Percentiles rank a stretch among this genome's conserved stretches.
phyloP scores from a whole-genome alignment of 2,888 invertebrate species.

The Seira musarum region DNA sequence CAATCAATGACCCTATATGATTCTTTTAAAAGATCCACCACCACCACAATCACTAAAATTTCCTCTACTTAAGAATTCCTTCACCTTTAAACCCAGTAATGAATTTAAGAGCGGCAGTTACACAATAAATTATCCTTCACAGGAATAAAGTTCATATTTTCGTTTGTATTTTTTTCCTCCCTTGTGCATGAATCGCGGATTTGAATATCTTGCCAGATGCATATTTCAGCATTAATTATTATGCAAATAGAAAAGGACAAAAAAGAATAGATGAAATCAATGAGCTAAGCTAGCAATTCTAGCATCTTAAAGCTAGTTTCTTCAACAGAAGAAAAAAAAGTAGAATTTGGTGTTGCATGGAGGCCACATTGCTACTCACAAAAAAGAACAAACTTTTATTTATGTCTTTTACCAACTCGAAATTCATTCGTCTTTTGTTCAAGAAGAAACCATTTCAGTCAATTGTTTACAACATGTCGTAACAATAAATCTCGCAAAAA shows the following conservation, averaged over 20 bases:
- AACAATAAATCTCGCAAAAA: background rate
- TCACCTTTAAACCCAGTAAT: slow-evolving; percentile 59
- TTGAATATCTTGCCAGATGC: too few species aligned
- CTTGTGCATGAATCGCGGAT: too few species aligned
- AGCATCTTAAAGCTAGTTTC: too few species aligned
- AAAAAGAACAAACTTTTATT: too few species aligned
- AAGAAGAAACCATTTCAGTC: background rate
- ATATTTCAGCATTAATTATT: background rate
- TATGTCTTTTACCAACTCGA: too few species aligned
- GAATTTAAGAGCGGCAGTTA: slow-evolving; percentile 28
- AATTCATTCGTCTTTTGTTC: background rate
- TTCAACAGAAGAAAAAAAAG: background rate
- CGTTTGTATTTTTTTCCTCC: background rate
- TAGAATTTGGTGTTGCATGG: background rate
- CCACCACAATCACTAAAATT: too few species aligned
- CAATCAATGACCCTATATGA: slow-evolving; percentile 63
- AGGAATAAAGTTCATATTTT: background rate
- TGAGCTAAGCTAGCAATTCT: background rate
- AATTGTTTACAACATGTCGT: background rate
- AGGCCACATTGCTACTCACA: too few species aligned
- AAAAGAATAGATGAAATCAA: background rate
- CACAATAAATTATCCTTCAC: background rate
- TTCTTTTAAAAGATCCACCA: slow-evolving; percentile 39
- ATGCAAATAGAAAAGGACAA: background rate
- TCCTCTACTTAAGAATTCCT: slow-evolving; percentile 53